phyloP scores from a whole-genome alignment of 2,113 vertebrate species.

The Mustelus asterias region DNA sequence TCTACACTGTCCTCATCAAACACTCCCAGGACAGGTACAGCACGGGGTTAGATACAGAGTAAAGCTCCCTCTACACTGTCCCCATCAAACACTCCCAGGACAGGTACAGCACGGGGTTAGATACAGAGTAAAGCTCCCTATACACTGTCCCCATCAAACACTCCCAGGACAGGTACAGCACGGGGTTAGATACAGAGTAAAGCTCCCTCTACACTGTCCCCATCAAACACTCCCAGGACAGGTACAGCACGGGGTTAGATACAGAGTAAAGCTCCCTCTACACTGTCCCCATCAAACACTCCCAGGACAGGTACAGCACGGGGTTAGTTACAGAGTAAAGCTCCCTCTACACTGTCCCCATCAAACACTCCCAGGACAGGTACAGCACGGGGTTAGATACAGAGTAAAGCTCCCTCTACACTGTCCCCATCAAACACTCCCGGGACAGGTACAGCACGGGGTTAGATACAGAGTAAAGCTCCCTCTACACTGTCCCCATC shows the following conservation, averaged over 20 bases:
- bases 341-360: neutral
- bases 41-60: neutral
- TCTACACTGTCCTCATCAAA: no score
- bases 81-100: neutral
- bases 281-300: neutral
- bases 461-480: neutral
- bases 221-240: neutral
- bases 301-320: neutral
- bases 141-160: neutral
- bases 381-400: no score
- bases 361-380: no score
- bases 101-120: neutral
- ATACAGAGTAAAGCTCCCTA: neutral
- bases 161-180: no score
- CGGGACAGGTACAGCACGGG: neutral
- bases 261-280: neutral
- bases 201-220: no score
- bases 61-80: neutral
- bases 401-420: no score
- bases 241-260: neutral
- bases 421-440: no score
- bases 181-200: no score
- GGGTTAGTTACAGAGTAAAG: neutral
- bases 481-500: neutral
- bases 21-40: neutral